Evolutionary conservation across 1,140 invertebrate species (phyloP), one percentile per base, ranked within the genome.

Genomic region (Grapholita molesta): DNA sequence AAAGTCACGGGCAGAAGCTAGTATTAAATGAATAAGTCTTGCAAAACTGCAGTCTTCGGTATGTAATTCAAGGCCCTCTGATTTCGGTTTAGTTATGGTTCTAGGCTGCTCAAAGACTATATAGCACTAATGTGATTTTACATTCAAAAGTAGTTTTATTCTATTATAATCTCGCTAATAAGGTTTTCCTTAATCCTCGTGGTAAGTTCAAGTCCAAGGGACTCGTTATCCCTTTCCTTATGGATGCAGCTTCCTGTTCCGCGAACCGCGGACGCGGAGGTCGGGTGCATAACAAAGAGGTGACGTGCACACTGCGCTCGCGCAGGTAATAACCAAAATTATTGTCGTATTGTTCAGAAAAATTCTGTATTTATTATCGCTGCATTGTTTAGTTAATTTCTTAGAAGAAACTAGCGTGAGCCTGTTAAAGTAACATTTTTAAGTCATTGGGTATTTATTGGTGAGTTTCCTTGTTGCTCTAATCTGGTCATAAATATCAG

Each of bases 151-250:
- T n/a, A n/a, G n/a, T n/a, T 11, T 33, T 38, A 38, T 4, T n/a
- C 35, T n/a, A 38, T 38, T 38, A 38, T n/a, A 5, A n/a, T n/a
- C 11, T 12, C 35, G 35, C n/a, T 38, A 48, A 48, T 48, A 18
- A 48, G 38, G 38, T 18, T 12, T 48, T 2, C 38, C 35, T 38
- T 12, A 18, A 15, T 18, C 6, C 38, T 18, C 38, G 8, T 48
- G n/a, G 38, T 48, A 15, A 48, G 38, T 48, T 48, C 38, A 48
- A 48, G 15, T 48, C 38, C 38, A 18, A 18, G 23, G 21, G 21
- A n/a, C 52, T 55, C 52, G 52, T 55, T 55, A 55, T 23, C 52
- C 52, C 52, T 55, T 23, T 25, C 52, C 52, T 55, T 55, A 55
- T 55, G 15, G 23, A 55, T 55, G 25, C 8, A 11, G 24, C 25